Evolutionary conservation across 1,140 invertebrate genomes (phyloP), one percentile per base, ranked within the genome.

Genomic region (Adelges cooleyi): DNA sequence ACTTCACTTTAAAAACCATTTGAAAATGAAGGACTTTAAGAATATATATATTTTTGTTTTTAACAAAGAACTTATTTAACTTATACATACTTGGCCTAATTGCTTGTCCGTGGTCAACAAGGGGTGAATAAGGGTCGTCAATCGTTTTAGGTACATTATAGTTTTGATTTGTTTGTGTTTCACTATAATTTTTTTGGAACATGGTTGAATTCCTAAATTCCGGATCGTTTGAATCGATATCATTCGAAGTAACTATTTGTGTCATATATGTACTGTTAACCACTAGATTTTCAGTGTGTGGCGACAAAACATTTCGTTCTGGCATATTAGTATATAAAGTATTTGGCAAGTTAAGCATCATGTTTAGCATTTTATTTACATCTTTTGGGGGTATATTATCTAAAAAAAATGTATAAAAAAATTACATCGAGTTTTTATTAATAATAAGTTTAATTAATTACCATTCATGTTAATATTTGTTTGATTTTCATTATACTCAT

Each of bases 321-420:
- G 42, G 33, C 15, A 25, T 50, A 25, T 23, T 9, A 13, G 18
- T 42, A 22, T 42, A 29, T 33, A 18, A 17, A 15, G 25, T 13
- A 2, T 29, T 62, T 15, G 17, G 25, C 42, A n/a, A 13, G 6
- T n/a, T 33, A n/a, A 15, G 29, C 10, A 46, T 42, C 18, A 46
- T 62, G 3, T 10, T 6, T 33, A 46, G 44, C 4, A 46, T 62
- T 2, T 62, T 42, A 20, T 46, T 59, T 17, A 17, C 42, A 8
- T 46, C 44, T 62, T 48, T n/a, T n/a, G n/a, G n/a, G n/a, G n/a
- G n/a, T n/a, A n/a, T 62, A 29, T 62, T 42, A 33, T 42, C 56
- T 62, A 51, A 29, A 1, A 51, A 29, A 3, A 17, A 2, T n/a
- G 33, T n/a, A 8, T 29, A 33, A 33, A 6, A 33, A 6, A 6